These are phyloP conservation scores for Accipiter cooperii DNA, from an alignment of 2,113 vertebrate species.

Conservation along the genomic window DNA sequence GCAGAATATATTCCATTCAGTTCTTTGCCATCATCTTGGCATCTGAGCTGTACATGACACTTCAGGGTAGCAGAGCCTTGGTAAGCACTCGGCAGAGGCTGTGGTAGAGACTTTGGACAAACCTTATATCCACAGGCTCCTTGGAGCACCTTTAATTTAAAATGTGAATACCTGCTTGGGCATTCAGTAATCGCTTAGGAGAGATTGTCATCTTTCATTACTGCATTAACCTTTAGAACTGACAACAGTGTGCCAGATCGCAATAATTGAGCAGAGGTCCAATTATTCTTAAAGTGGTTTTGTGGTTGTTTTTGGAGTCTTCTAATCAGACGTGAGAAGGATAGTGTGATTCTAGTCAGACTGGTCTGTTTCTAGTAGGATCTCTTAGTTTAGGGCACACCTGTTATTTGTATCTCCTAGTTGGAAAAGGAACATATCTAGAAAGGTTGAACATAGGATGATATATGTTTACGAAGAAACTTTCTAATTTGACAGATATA, in stretches of 20 bases:
- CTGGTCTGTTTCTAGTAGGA: not conserved
- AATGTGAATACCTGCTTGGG: not conserved
- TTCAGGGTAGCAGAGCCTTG: accelerated
- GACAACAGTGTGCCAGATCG: not conserved
- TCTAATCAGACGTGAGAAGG: not conserved
- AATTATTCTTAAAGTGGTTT: not conserved
- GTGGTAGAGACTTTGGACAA: not conserved
- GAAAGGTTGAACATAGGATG: not conserved
- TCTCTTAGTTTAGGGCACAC: not conserved
- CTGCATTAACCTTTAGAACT: constrained; percentile 55
- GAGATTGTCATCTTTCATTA: constrained; percentile 66
- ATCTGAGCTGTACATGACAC: not conserved
- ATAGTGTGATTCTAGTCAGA: not conserved
- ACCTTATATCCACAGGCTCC: not conserved
- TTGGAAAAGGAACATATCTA: not conserved
- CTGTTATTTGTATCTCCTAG: not conserved
- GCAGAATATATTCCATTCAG: not conserved
- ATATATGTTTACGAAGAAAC: not conserved
- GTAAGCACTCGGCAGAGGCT: not conserved
- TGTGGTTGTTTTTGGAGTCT: not conserved
- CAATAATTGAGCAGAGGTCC: constrained; percentile 44
- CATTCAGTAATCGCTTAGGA: constrained; percentile 27
- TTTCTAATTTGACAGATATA: not conserved
- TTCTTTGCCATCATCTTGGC: not conserved
- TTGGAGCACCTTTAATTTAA: constrained; percentile 12